Percentiles rank a stretch among this genome's conserved stretches.
Evolutionary conservation across 2,797 vertebrate genomes (phyloP).

Genomic region (Scleropages formosus): DNA sequence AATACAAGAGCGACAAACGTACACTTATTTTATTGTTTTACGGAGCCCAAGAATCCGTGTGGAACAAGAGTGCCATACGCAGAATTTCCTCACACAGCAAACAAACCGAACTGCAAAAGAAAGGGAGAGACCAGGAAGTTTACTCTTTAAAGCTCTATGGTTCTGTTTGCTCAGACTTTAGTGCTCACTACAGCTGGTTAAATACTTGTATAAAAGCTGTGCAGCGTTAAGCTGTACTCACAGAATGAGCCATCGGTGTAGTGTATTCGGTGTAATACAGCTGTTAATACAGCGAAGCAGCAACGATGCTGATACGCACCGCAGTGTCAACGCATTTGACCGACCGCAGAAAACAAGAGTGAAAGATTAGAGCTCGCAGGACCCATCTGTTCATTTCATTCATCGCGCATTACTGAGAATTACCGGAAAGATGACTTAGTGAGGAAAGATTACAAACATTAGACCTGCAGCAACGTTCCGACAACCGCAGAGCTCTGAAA

Average conservation of each 20-base stretch:
- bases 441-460: too few relatives aligned
- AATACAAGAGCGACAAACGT: too few relatives aligned
- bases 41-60: not conserved
- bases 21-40: not conserved
- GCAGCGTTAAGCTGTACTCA: not conserved
- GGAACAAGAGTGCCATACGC: not conserved
- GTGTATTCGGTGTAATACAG: not conserved
- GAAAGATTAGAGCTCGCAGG: too few relatives aligned
- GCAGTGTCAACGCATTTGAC: too few relatives aligned
- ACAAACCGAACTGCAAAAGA: not conserved
- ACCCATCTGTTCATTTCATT: too few relatives aligned
- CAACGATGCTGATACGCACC: not conserved
- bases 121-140: not conserved
- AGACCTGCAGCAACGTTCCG: too few relatives aligned
- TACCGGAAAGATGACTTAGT: too few relatives aligned
- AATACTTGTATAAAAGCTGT: not conserved
- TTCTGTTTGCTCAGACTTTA: not conserved
- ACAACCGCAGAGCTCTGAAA: too few relatives aligned
- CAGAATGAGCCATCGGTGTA: not conserved
- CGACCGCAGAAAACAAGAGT: not conserved
- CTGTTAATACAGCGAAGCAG: not conserved
- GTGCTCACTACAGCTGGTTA: not conserved
- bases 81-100: not conserved
- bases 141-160: not conserved
- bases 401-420: too few relatives aligned